Evolutionary conservation across 1,140 invertebrate genomes (phyloP).

Genomic region (Danaus melanippus): DNA sequence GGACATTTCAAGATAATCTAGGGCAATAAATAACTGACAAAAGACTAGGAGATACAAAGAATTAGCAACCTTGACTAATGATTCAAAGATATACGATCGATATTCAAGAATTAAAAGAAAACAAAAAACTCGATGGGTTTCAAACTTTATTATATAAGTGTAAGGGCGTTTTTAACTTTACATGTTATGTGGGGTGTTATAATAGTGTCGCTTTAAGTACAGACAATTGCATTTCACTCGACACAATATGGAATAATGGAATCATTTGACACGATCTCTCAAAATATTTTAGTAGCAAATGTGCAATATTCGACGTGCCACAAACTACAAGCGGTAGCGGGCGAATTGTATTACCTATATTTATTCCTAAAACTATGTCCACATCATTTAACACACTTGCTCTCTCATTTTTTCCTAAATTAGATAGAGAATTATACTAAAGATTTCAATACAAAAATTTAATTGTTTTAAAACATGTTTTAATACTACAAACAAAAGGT

Average conservation of each 20-base stretch:
- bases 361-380: too few relatives aligned
- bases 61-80: constrained; percentile 57
- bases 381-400: too few relatives aligned
- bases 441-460: too few relatives aligned
- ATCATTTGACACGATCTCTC: constrained; percentile 62
- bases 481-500: neutral
- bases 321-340: constrained; percentile 24
- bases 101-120: constrained; percentile 23
- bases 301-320: constrained; percentile 27
- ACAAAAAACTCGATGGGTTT: constrained; percentile 1
- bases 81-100: constrained; percentile 39
- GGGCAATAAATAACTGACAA: constrained; percentile 28
- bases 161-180: neutral
- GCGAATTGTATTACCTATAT: neutral
- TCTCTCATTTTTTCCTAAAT: too few relatives aligned
- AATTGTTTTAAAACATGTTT: neutral
- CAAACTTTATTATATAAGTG: constrained; percentile 13
- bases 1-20: constrained; percentile 10
- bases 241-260: constrained; percentile 47
- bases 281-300: constrained; percentile 50
- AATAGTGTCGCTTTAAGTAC: constrained; percentile 27
- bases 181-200: constrained; percentile 7
- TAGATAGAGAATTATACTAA: too few relatives aligned
- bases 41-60: constrained; percentile 25
- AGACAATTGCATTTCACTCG: constrained; percentile 31